A percentile compares a stretch with the other conserved stretches of the same genome.
Conservation (phyloP, 2,888 invertebrate genomes). For the Macrosiphum euphorbiae region DNA sequence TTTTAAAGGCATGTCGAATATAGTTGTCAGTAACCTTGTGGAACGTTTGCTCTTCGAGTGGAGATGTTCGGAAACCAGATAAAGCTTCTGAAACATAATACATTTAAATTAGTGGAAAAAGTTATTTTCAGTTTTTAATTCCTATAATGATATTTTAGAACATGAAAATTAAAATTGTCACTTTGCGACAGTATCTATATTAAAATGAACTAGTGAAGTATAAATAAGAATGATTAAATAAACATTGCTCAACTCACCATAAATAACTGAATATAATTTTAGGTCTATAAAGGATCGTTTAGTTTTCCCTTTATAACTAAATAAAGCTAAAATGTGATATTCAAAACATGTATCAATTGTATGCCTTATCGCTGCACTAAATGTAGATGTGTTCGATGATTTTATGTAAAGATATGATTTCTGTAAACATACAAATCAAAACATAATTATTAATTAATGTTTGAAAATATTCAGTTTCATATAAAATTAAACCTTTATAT, state of each 20-base stretch:
- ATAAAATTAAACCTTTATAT: no score
- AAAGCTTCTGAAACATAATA: constrained; percentile 2
- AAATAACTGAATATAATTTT: neutral
- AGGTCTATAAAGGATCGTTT: neutral
- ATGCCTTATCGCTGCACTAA: neutral
- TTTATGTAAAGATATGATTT: neutral
- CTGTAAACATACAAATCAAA: neutral
- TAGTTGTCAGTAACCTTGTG: neutral
- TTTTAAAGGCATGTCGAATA: neutral
- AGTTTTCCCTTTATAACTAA: neutral
- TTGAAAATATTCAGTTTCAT: no score
- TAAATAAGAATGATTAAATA: neutral
- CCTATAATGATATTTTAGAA: neutral
- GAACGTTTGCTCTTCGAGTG: neutral
- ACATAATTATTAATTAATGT: neutral
- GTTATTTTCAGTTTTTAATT: neutral
- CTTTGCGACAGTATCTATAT: neutral
- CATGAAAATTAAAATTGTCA: neutral
- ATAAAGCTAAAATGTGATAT: neutral
- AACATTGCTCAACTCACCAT: neutral
- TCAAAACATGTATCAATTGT: neutral
- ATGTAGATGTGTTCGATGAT: neutral
- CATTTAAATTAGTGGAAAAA: neutral
- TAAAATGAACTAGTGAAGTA: neutral
- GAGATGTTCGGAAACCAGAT: neutral